Base-by-base conservation (phyloP, 2,888 invertebrate genomes). In the Chrysodeixis includens region DNA sequence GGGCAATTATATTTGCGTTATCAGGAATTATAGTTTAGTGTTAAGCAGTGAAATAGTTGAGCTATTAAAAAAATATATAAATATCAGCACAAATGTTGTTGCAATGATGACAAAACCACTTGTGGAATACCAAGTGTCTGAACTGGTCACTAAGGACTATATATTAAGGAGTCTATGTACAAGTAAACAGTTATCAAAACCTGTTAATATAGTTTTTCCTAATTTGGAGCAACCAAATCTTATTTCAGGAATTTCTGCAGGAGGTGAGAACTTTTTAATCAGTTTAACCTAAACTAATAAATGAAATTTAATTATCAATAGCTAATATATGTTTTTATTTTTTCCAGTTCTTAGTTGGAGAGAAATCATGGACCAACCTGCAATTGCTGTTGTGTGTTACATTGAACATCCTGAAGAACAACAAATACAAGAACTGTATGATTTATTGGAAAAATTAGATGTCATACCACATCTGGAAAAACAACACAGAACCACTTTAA, bases 161-260 rank as follows among this genome's bases (percentile, higher is more conserved):
- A 68, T 93, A n/a, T 83, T 94, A 7, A 84, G 91, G 81, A 86
- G 84, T 71, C 78, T 92, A 46, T 83, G 74, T 54, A 88, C 94
- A 61, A 82, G 80, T 54, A 80, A 80, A 69, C 71, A 71, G 30
- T 61, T 66, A 18, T 40, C 69, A 46, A 83, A 79, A 49, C 64
- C 55, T 12, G 57, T 79, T 18, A 77, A 81, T 40, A 75, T 85
- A 14, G 71, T 78, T 30, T 90, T 87, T 76, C 83, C 87, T n/a
- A 90, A 84, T 74, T 81, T 95, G 61, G 95, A 95, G 77, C 95
- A 94, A 78, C 95, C 95, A 26, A 95, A 95, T 82, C 93, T 95
- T 49, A 84, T 95, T 71, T 91, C 93, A 66, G 95, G 95, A 44
- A 86, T 94, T 26, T 83, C 91, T 56, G 95, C 95, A 54, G 95